Conservation (phyloP, 2,113 vertebrate species). For the Cranoglanis bouderius region DNA sequence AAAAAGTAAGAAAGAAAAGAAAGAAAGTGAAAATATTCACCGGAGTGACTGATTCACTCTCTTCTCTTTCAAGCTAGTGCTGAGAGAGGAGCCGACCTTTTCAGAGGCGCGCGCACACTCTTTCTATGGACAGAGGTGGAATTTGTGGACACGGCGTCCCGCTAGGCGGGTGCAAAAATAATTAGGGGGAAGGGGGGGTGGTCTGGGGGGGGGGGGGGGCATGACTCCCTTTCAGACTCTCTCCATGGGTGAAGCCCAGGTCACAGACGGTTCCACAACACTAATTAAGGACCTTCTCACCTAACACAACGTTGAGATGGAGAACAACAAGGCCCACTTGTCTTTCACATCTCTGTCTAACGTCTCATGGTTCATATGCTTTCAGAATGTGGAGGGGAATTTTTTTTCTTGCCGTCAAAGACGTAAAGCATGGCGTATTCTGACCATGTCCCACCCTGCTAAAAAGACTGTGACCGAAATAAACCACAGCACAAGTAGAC, state of each 20-base stretch:
- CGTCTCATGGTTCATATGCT: not conserved
- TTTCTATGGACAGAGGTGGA: not conserved
- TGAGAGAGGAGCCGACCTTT: not conserved
- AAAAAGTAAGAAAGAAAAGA: not conserved
- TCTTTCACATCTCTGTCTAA: not conserved
- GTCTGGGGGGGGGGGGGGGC: too few relatives aligned
- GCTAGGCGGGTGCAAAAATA: conserved; percentile 40
- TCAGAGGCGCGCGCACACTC: not conserved
- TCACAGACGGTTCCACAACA: conserved; percentile 31
- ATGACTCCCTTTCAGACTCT: conserved; percentile 21
- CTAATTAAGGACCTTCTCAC: conserved; percentile 42
- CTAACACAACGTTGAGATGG: not conserved
- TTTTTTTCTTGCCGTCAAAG: not conserved
- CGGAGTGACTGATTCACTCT: not conserved
- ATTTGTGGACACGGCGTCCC: not conserved
- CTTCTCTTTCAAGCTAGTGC: not conserved
- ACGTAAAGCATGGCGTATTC: not conserved
- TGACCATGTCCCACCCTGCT: not conserved
- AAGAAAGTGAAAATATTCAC: not conserved
- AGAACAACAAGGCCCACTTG: conserved; percentile 13
- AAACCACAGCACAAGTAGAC: conserved; percentile 3
- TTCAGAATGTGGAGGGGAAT: not conserved
- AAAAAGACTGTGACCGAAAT: not conserved
- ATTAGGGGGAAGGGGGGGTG: too few relatives aligned
- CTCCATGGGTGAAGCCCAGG: conserved; percentile 24